Evolutionary conservation across 1,140 invertebrate genomes (phyloP).

Genomic region (Caenorhabditis brenneri): DNA sequence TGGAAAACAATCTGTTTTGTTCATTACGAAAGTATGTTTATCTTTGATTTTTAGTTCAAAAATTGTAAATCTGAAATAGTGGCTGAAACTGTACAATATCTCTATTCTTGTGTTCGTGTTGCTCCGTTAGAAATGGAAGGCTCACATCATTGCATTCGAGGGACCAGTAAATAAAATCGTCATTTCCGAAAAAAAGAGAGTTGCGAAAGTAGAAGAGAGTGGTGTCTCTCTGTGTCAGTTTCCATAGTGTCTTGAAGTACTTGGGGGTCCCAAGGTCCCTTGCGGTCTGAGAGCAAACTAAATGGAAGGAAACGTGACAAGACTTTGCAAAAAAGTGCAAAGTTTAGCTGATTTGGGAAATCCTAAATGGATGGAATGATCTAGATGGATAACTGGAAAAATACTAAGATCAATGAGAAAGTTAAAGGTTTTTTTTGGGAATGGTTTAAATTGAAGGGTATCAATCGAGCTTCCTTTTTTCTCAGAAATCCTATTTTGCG

Average conservation of each 20-base stretch:
- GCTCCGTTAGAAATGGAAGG: too few relatives aligned
- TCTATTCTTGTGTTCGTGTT: neutral
- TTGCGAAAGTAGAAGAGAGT: neutral
- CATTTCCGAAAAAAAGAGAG: constrained; percentile 39
- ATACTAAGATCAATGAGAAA: too few relatives aligned
- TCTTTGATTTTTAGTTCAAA: neutral
- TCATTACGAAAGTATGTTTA: constrained; percentile 4
- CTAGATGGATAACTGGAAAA: neutral
- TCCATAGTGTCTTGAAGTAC: neutral
- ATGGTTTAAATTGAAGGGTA: too few relatives aligned
- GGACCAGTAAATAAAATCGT: constrained; percentile 3
- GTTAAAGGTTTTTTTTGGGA: too few relatives aligned
- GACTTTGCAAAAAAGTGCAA: neutral
- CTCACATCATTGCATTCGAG: neutral
- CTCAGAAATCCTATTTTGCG: too few relatives aligned
- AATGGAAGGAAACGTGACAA: neutral
- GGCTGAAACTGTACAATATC: constrained; percentile 12
- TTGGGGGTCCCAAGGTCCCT: neutral
- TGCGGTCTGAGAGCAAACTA: neutral
- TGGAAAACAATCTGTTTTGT: constrained; percentile 49
- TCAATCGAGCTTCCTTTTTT: too few relatives aligned
- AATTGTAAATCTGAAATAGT: constrained; percentile 1
- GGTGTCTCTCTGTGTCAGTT: constrained; percentile 31
- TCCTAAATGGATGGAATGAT: neutral
- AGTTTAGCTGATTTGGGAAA: neutral